Conservation (phyloP, 2,888 invertebrate species). For the Raillietiella orientalis region DNA sequence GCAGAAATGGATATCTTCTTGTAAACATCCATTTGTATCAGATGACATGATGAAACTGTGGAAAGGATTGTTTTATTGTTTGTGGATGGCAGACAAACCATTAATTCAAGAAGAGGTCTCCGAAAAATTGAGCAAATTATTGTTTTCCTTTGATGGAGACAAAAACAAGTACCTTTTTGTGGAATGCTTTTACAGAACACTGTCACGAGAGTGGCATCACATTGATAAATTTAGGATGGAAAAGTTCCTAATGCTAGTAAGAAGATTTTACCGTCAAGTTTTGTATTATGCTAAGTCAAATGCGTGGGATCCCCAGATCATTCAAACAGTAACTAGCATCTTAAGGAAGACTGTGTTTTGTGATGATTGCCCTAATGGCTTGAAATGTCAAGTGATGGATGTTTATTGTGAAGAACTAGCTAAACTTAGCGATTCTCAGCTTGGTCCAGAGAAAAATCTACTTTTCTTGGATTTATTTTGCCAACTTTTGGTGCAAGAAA, state of each 20-base stretch:
- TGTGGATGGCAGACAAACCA: slow-evolving; percentile 97
- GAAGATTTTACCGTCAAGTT: slow-evolving; percentile 10
- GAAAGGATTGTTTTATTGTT: slow-evolving; percentile 82
- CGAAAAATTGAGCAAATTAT: slow-evolving; percentile 35
- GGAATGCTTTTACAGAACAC: slow-evolving; percentile 29
- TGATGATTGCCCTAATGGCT: slow-evolving; percentile 22
- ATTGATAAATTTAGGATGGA: slow-evolving; percentile 68
- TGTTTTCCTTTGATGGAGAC: slow-evolving; percentile 22
- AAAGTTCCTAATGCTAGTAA: slow-evolving; percentile 62
- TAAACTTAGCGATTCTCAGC: slow-evolving; percentile 29
- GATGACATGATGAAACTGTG: slow-evolving; percentile 53
- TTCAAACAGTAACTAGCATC: slow-evolving; percentile 18
- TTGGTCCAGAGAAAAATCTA: slow-evolving; percentile 30
- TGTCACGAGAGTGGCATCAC: slow-evolving; percentile 59
- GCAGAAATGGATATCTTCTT: not conserved
- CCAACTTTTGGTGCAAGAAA: slow-evolving; percentile 8
- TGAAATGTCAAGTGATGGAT: slow-evolving; percentile 47
- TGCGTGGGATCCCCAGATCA: slow-evolving; percentile 14
- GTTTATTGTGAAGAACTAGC: slow-evolving; percentile 61
- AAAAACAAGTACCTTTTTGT: slow-evolving; percentile 24
- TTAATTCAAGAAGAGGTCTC: slow-evolving; percentile 62
- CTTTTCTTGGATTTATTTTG: slow-evolving; percentile 15
- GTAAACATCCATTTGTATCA: slow-evolving; percentile 2
- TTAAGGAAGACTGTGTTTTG: slow-evolving; percentile 20
- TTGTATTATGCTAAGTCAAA: slow-evolving; percentile 8